Base-by-base conservation (phyloP, 2,797 vertebrate genomes). In the Sitta carolinensis region DNA sequence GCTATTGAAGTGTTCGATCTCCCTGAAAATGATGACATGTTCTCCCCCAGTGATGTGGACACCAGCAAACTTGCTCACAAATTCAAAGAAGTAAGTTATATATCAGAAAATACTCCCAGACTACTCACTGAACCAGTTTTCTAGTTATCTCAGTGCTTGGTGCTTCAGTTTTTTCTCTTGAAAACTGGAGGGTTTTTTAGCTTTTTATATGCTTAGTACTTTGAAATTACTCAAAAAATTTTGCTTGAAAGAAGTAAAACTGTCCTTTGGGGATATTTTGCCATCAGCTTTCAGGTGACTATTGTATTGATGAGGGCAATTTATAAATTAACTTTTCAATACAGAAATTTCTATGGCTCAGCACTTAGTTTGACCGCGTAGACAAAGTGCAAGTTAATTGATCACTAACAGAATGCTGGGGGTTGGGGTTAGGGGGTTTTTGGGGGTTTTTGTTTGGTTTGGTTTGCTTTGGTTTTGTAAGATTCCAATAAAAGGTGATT, bases 1-100 rank as follows among this genome's bases (percentile, higher is more conserved):
- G 99, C 98, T 96, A 99, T 99, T 76, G 99, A 99, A 96, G 99
- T 99, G 93, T 99, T 99, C 3, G 99, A 99, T 95, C 97, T 99
- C 86, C 99, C 99, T 8, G 99, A 99, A 97, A 98, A 98, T 0
- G 99, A 99, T 59, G 99, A 99, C 82, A 98, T 99, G 97, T 98
- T 99, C 97, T 99, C 99, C 40, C 99, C 99, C 5, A 98, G 99
- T 2, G 99, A 99, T 89, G 90, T 99, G 94, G 99, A 99, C 34
- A 98, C 98, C 78, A 98, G 95, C 95, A 99, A 99, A 97, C 98
- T 99, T 80, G 99, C 98, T 96, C 99, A 99, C 98, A 99, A 99
- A 96, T 99, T 99, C 98, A 98, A 99, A 98, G 99, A 99, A 98
- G 99, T 99, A 97, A 97, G 95, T 72, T 51, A 34, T 2, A 20